These are phyloP conservation scores for Balearica regulorum DNA, from an alignment of 2,797 vertebrate genomes.

Conservation along the genomic window DNA sequence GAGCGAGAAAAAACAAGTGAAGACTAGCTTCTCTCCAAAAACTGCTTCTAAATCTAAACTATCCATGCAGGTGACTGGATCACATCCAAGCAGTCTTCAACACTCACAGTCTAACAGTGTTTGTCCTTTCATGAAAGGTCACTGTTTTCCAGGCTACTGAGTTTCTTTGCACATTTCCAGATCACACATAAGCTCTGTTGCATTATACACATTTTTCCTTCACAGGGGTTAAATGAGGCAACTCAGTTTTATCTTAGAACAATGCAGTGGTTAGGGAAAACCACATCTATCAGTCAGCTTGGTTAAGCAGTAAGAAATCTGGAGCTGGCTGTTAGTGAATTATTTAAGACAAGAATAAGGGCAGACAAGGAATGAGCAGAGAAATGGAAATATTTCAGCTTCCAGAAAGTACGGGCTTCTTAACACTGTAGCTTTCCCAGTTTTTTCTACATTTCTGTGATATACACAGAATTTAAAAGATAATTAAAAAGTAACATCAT, in stretches of 20 bases:
- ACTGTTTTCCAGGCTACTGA: conserved; percentile 35
- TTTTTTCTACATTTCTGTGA: background rate
- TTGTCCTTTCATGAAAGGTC: conserved; percentile 50
- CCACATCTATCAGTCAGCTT: conserved; percentile 46
- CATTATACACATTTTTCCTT: conserved; percentile 5
- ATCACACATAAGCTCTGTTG: conserved; percentile 25
- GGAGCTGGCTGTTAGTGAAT: conserved; percentile 45
- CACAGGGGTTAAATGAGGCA: conserved; percentile 48
- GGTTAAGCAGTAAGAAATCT: conserved; percentile 34
- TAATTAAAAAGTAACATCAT: background rate
- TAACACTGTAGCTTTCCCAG: background rate
- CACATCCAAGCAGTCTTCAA: conserved; percentile 22
- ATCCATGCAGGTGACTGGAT: conserved; percentile 33
- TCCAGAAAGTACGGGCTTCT: background rate
- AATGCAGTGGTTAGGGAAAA: conserved; percentile 17
- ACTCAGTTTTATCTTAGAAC: conserved; percentile 11
- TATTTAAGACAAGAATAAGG: conserved; percentile 43
- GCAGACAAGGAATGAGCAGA: background rate
- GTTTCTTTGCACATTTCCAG: conserved; percentile 31
- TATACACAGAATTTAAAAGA: background rate
- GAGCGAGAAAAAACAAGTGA: background rate
- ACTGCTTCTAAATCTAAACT: background rate
- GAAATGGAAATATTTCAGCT: background rate
- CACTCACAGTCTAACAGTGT: background rate
- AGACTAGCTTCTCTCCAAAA: background rate